Base-by-base conservation (phyloP, 2,888 invertebrate species). In the Tinea trinotella region DNA sequence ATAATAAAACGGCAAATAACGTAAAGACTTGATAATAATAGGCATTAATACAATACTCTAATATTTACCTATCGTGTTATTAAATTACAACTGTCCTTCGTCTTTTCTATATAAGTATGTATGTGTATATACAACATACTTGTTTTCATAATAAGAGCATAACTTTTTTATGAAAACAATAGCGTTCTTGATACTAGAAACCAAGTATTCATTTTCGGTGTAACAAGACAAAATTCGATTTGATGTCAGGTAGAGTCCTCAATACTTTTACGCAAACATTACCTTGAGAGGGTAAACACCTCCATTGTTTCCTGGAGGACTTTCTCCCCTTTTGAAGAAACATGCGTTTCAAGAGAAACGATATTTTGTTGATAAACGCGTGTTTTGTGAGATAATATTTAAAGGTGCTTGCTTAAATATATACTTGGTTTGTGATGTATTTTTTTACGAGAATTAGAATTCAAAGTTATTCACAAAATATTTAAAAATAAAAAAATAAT, bases 241-340 rank as follows among this genome's bases (percentile, higher is more conserved):
- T 46, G 7, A 12, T 46, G 46, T 46, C 17, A 3, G n/a, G 5
- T 17, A 46, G 19, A 46, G 46, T 24, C 50, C 24, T 50, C 50
- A 50, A 50, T 50, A 50, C 50, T 24, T 50, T 50, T 50, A 10
- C 24, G 50, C 24, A 50, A 22, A 50, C 50, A 50, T 50, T 50
- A 22, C 50, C 24, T 24, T 22, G 20, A 50, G 24, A 50, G 50
- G 50, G 24, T 24, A 50, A 50, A 24, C 22, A 24, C 12, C 50
- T 24, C n/a, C 20, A 24, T 50, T 50, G 50, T 50, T 50, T 24
- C 50, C 50, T 1, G 6, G 24, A 50, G 50, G 24, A 19, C 24
- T 13, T 24, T 5, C 17, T 48, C 12, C n/a, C 48, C 40, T 40
- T 13, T 40, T 48, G 10, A 19, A 48, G 48, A 2, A 50, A 22